Conservation (phyloP, 2,888 invertebrate genomes). For the Eristalis intricaria region DNA sequence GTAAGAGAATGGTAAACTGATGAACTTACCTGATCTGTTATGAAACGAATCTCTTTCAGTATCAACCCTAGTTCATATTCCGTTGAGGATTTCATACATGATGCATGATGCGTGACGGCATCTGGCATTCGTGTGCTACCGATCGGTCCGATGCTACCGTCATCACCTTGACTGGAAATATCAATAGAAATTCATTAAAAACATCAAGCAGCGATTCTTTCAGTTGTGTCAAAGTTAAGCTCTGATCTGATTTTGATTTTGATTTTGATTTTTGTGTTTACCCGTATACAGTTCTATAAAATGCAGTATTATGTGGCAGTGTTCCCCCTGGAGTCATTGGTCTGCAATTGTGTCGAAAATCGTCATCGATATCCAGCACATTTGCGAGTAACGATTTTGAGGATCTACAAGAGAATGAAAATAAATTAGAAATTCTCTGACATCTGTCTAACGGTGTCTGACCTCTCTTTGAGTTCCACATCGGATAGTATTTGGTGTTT, state of each 20-base stretch:
- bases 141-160: slow-evolving; percentile 82
- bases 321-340: slow-evolving; percentile 85
- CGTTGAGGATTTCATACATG: slow-evolving; percentile 88
- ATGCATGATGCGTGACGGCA: slow-evolving; percentile 90
- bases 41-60: slow-evolving; percentile 95
- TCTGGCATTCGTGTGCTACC: slow-evolving; percentile 89
- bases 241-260: neutral
- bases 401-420: slow-evolving; percentile 82
- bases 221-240: slow-evolving; percentile 71
- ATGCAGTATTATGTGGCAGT: slow-evolving; percentile 84
- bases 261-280: slow-evolving; percentile 75
- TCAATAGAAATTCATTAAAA: neutral
- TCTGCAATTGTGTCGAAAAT: slow-evolving; percentile 91
- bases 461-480: slow-evolving; percentile 91
- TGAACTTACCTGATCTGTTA: slow-evolving; percentile 91
- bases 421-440: neutral
- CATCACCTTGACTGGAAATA: slow-evolving; percentile 79
- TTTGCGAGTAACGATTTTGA: slow-evolving; percentile 97
- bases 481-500: slow-evolving; percentile 90
- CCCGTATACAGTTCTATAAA: slow-evolving; percentile 90
- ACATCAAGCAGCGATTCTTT: slow-evolving; percentile 25
- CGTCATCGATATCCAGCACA: slow-evolving; percentile 98
- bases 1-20: neutral
- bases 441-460: neutral
- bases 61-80: slow-evolving; percentile 97